These are phyloP conservation scores for Megalopta genalis DNA, from an alignment of 1,140 invertebrate genomes.

Conservation along the genomic window DNA sequence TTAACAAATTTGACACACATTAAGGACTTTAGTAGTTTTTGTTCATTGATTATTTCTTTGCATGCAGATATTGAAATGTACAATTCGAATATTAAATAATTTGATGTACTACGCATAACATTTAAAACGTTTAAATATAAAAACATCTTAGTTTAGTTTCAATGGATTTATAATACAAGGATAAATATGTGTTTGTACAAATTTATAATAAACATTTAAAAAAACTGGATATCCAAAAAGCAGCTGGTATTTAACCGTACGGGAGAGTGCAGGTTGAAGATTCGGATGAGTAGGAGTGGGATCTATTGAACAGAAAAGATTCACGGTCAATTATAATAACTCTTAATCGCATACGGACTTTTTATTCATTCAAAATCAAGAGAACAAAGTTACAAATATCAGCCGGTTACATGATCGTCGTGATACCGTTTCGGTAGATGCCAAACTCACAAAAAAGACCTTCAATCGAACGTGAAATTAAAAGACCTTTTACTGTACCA, in stretches of 20 bases:
- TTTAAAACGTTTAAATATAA: slow-evolving; percentile 6
- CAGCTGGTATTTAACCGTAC: slow-evolving; percentile 11
- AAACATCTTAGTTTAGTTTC: slow-evolving; percentile 5
- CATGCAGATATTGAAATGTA: neutral
- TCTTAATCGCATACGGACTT: slow-evolving; percentile 53
- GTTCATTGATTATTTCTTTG: neutral
- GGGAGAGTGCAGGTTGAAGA: slow-evolving; percentile 28
- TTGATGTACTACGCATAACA: neutral
- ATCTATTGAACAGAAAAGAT: slow-evolving; percentile 36
- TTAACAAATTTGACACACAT: neutral
- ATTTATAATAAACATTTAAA: slow-evolving; percentile 13
- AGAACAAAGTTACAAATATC: slow-evolving; percentile 56
- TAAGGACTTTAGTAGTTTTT: neutral
- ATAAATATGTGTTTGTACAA: slow-evolving; percentile 32
- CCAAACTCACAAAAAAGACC: slow-evolving; percentile 15
- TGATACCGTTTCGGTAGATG: slow-evolving; percentile 30
- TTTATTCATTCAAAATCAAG: slow-evolving; percentile 65
- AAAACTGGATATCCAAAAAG: slow-evolving; percentile 1
- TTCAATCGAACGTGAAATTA: neutral
- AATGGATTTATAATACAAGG: slow-evolving; percentile 24
- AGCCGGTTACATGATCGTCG: slow-evolving; percentile 52
- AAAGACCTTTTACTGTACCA: neutral
- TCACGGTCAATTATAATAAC: slow-evolving; percentile 14
- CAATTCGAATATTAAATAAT: neutral
- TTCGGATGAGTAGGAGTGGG: slow-evolving; percentile 17